These are phyloP conservation scores for Phrynocephalus versicolor DNA, from an alignment of 2,113 vertebrate genomes.

Conservation along the genomic window DNA sequence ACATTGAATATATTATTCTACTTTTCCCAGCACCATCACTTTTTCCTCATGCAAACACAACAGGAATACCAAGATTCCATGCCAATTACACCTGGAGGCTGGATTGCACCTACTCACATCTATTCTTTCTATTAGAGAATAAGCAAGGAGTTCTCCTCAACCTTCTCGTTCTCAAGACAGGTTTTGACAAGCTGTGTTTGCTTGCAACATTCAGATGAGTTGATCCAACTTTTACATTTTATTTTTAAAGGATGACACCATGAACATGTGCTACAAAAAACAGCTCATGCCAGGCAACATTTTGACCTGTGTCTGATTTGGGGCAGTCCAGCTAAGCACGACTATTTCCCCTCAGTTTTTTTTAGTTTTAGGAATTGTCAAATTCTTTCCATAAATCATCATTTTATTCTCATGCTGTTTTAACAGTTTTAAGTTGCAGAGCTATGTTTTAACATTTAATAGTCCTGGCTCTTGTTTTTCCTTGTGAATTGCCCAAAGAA, in stretches of 20 bases:
- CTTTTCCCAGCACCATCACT: slow-evolving; percentile 50
- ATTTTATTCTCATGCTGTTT: neutral
- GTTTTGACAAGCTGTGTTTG: slow-evolving; percentile 41
- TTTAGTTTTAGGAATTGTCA: neutral
- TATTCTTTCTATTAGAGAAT: slow-evolving; percentile 44
- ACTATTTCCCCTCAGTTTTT: neutral
- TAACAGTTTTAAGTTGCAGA: neutral
- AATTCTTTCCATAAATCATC: neutral
- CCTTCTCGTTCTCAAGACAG: slow-evolving; percentile 66
- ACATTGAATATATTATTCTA: slow-evolving; percentile 11
- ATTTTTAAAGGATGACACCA: slow-evolving; percentile 41
- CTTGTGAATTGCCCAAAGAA: neutral
- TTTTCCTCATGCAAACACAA: slow-evolving; percentile 55
- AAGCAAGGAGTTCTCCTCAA: slow-evolving; percentile 66
- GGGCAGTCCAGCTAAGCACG: fast-evolving
- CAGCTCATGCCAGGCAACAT: neutral
- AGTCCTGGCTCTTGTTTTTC: neutral
- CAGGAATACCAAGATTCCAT: slow-evolving; percentile 40
- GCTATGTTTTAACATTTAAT: neutral
- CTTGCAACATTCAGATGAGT: slow-evolving; percentile 50
- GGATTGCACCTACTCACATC: slow-evolving; percentile 51
- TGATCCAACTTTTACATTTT: slow-evolving; percentile 26
- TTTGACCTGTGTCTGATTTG: neutral
- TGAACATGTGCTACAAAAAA: slow-evolving; percentile 11
- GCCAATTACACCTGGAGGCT: slow-evolving; percentile 44